Conservation (phyloP, 2,888 invertebrate genomes). For the Diogma glabrata region DNA sequence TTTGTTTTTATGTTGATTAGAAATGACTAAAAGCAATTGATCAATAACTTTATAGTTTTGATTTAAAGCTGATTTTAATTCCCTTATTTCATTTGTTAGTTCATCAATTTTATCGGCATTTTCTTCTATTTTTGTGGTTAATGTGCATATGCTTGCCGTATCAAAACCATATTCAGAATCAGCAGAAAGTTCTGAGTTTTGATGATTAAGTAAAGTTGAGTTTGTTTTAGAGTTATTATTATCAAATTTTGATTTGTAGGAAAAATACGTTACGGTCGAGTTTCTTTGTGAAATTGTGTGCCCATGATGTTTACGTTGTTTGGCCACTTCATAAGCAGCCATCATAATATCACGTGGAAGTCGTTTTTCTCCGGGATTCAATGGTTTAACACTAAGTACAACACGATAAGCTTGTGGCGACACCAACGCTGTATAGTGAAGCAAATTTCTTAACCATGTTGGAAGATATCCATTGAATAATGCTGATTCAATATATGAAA, state of each 20-base stretch:
- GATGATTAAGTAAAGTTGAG: not conserved
- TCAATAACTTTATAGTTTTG: slow-evolving; percentile 39
- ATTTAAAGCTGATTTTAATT: slow-evolving; percentile 45
- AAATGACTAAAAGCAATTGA: too few species aligned
- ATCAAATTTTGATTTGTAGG: slow-evolving; percentile 50
- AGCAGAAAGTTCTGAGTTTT: not conserved
- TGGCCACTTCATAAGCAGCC: slow-evolving; percentile 71
- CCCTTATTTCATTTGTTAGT: slow-evolving; percentile 55
- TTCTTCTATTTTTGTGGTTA: slow-evolving; percentile 55
- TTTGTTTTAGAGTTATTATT: slow-evolving; percentile 41
- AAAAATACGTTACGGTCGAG: slow-evolving; percentile 49
- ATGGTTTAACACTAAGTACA: slow-evolving; percentile 68
- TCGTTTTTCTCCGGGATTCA: slow-evolving; percentile 72
- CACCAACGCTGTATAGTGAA: slow-evolving; percentile 67
- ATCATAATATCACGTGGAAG: slow-evolving; percentile 67
- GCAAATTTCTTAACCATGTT: slow-evolving; percentile 56
- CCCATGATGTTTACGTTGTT: slow-evolving; percentile 57
- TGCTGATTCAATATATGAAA: slow-evolving; percentile 73
- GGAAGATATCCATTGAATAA: slow-evolving; percentile 70
- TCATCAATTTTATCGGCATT: slow-evolving; percentile 54
- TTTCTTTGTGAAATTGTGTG: slow-evolving; percentile 56
- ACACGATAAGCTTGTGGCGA: slow-evolving; percentile 73
- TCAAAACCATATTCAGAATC: slow-evolving; percentile 45
- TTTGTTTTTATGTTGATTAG: too few species aligned
- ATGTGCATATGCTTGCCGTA: slow-evolving; percentile 41